Conservation (phyloP, 1,140 invertebrate species). For the Asbolus verrucosus region DNA sequence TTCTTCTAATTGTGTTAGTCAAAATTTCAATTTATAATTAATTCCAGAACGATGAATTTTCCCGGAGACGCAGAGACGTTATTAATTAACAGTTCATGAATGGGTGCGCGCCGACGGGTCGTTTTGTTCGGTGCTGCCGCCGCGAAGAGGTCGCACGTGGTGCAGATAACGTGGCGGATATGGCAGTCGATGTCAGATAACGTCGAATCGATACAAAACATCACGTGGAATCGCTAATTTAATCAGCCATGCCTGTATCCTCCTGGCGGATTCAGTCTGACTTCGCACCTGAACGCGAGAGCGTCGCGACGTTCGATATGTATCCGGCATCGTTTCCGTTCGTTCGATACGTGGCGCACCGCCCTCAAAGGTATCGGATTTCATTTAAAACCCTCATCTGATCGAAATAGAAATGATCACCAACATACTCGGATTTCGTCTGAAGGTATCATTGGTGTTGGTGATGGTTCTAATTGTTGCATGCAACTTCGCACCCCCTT, state of each 20-base stretch:
- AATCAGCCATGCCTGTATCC: neutral
- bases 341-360: neutral
- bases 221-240: slow-evolving; percentile 33
- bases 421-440: slow-evolving; percentile 55
- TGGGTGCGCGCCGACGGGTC: no score
- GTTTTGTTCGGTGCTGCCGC: no score
- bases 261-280: slow-evolving; percentile 19
- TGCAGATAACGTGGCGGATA: no score
- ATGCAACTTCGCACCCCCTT: neutral
- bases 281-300: slow-evolving; percentile 25
- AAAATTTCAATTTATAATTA: no score
- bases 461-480: slow-evolving; percentile 1
- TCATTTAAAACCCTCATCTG: slow-evolving; percentile 6
- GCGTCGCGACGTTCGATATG: slow-evolving; percentile 13
- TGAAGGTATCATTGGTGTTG: slow-evolving; percentile 47
- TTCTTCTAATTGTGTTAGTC: no score
- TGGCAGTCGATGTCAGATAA: neutral
- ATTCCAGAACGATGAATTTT: no score
- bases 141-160: neutral
- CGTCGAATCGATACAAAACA: slow-evolving; percentile 15
- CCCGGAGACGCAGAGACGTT: no score
- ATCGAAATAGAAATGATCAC: slow-evolving; percentile 47
- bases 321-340: slow-evolving; percentile 4
- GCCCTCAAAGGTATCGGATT: slow-evolving; percentile 6
- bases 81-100: no score